Evolutionary conservation across 2,113 vertebrate genomes (phyloP).

Genomic region (Mionectes macconnelli): DNA sequence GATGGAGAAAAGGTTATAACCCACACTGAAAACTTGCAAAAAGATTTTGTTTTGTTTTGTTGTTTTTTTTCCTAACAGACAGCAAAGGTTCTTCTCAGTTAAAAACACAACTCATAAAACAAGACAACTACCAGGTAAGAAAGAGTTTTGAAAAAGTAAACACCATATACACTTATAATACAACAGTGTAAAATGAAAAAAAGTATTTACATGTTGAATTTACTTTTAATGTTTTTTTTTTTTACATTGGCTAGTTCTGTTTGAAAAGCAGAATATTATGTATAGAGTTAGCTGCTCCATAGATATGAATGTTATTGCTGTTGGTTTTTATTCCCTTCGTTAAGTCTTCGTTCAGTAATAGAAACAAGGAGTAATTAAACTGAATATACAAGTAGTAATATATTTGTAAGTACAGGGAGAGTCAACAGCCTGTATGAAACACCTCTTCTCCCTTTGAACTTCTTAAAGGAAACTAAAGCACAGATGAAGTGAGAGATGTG

Average conservation of each 20-base stretch:
- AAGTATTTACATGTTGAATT: constrained; percentile 89
- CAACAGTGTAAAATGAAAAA: constrained; percentile 82
- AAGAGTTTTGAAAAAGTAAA: constrained; percentile 84
- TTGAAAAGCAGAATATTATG: constrained; percentile 69
- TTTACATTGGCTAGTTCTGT: constrained; percentile 83
- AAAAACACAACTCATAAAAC: constrained; percentile 85
- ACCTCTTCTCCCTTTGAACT: constrained; percentile 70
- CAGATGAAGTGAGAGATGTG: not conserved
- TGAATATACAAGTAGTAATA: constrained; percentile 70
- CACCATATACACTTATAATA: constrained; percentile 91
- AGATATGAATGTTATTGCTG: constrained; percentile 92
- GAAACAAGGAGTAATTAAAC: constrained; percentile 76
- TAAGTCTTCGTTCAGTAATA: constrained; percentile 73
- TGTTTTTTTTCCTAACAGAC: constrained; percentile 62
- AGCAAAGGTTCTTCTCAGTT: constrained; percentile 64
- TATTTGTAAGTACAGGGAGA: constrained; percentile 70
- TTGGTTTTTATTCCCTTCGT: constrained; percentile 77
- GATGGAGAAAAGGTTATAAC: constrained; percentile 51
- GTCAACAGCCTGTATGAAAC: constrained; percentile 70
- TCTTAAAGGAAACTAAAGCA: constrained; percentile 71
- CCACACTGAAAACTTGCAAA: constrained; percentile 67
- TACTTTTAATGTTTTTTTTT: constrained; percentile 74
- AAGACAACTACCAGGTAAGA: constrained; percentile 84
- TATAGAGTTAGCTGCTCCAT: constrained; percentile 76
- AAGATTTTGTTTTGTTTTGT: constrained; percentile 48